Evolutionary conservation across 2,888 invertebrate genomes (phyloP).

Genomic region (Gastrophysa polygoni): DNA sequence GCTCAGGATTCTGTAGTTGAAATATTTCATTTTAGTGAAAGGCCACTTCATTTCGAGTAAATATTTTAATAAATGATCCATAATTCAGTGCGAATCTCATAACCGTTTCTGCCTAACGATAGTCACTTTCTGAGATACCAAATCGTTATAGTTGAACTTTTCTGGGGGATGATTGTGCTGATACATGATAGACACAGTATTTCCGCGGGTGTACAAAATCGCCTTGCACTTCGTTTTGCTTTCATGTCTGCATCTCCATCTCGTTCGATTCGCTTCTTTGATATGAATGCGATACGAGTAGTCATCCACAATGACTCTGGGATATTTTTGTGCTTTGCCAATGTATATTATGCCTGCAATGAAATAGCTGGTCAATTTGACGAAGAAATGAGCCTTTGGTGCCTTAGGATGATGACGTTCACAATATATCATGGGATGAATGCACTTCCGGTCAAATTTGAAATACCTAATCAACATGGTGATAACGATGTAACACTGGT

Average conservation of each 20-base stretch:
- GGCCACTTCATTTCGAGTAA: too few species aligned
- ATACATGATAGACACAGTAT: conserved; percentile 34
- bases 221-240: conserved; percentile 40
- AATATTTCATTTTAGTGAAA: too few species aligned
- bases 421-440: too few species aligned
- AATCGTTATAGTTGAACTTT: conserved; percentile 14
- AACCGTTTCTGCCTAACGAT: conserved; percentile 16
- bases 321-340: conserved; percentile 40
- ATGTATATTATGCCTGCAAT: conserved; percentile 30
- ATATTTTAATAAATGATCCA: too few species aligned
- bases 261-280: conserved; percentile 33
- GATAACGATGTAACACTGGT: too few species aligned
- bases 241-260: conserved; percentile 42
- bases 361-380: conserved; percentile 12
- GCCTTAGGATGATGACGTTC: too few species aligned
- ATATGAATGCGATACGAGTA: conserved; percentile 40
- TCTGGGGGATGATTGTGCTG: conserved; percentile 38
- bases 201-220: conserved; percentile 35
- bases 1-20: too few species aligned
- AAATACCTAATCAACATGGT: too few species aligned
- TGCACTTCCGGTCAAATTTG: too few species aligned
- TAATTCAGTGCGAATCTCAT: too few species aligned
- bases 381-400: too few species aligned
- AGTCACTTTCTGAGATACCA: conserved; percentile 22
- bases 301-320: conserved; percentile 40